Evolutionary conservation across 2,797 vertebrate genomes (phyloP).

Genomic region (Sebastes cheni): DNA sequence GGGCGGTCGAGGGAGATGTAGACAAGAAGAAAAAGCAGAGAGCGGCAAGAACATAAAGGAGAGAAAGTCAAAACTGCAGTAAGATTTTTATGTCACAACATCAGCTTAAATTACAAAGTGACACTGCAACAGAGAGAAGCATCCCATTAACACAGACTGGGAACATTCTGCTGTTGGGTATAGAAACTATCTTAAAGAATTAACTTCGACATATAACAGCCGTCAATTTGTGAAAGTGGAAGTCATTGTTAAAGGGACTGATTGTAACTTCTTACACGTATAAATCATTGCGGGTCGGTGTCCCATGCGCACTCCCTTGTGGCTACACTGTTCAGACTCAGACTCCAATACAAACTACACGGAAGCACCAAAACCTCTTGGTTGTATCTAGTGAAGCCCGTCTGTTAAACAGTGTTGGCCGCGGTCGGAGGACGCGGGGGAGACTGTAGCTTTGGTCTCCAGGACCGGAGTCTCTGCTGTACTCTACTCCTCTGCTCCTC

Average conservation of each 20-base stretch:
- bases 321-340: too few species aligned
- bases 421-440: too few species aligned
- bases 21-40: constrained; percentile 1
- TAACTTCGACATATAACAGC: neutral
- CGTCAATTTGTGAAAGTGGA: neutral
- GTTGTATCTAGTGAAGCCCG: too few species aligned
- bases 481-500: too few species aligned
- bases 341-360: too few species aligned
- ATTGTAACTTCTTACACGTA: too few species aligned
- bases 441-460: too few species aligned
- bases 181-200: constrained; percentile 2
- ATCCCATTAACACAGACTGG: neutral
- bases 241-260: neutral
- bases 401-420: too few species aligned
- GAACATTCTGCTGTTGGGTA: neutral
- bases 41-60: constrained; percentile 8
- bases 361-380: too few species aligned
- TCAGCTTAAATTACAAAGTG: constrained; percentile 10
- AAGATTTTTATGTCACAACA: constrained; percentile 5
- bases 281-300: too few species aligned
- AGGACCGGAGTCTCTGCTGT: too few species aligned
- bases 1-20: constrained; percentile 2
- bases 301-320: too few species aligned
- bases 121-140: neutral
- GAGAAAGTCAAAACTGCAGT: constrained; percentile 3